A percentile compares a stretch with the other conserved stretches of the same genome.
Evolutionary conservation across 2,113 vertebrate genomes (phyloP).

Genomic region (Gopherus evgoodei): DNA sequence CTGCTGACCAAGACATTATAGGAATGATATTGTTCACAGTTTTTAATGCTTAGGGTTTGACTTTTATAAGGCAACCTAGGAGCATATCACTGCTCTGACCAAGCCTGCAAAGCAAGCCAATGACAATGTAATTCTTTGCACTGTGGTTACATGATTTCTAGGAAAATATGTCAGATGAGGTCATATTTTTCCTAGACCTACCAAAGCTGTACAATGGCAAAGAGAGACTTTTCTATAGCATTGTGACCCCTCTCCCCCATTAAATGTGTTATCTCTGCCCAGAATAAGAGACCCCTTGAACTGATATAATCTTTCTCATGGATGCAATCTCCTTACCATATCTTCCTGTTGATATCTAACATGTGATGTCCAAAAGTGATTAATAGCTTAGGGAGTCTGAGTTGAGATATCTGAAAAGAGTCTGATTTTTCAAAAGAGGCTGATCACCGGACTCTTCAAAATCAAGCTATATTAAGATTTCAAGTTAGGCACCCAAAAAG

Average conservation of each 20-base stretch:
- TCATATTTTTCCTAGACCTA: not conserved
- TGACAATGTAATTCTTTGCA: not conserved
- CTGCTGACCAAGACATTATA: not conserved
- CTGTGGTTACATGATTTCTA: not conserved
- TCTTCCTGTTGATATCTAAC: not conserved
- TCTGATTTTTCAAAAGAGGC: not conserved
- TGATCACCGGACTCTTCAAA: not conserved
- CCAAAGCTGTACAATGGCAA: not conserved
- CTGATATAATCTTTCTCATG: not conserved
- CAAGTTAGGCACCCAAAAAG: not conserved
- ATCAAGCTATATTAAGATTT: not conserved
- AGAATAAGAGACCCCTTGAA: too few species aligned
- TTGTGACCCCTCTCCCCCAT: too few species aligned
- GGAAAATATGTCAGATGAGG: not conserved
- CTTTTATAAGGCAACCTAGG: not conserved
- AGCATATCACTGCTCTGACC: not conserved
- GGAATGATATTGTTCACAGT: not conserved
- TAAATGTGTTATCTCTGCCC: too few species aligned
- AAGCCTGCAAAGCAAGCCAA: not conserved
- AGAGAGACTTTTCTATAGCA: too few species aligned
- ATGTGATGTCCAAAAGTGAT: not conserved
- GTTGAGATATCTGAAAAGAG: not conserved
- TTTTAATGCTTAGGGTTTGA: not conserved
- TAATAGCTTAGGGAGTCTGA: not conserved
- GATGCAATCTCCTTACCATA: not conserved